Percentiles rank a stretch among this genome's conserved stretches.
phyloP scores from a whole-genome alignment of 2,888 invertebrate genomes.

The Autographa pulchrina region DNA sequence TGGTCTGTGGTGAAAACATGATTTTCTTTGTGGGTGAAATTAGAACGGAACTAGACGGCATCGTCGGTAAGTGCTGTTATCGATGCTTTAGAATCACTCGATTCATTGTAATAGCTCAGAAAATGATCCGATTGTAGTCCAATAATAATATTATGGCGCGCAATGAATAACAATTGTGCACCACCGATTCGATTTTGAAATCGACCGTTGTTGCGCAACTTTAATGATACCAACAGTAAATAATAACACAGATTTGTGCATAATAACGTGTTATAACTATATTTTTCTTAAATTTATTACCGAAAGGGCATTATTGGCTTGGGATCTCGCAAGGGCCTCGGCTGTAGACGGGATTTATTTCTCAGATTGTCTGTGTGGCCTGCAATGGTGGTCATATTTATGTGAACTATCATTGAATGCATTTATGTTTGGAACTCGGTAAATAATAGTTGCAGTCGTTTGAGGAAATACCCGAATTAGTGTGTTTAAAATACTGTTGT shows the following conservation, averaged over 20 bases:
- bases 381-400: constrained; percentile 23
- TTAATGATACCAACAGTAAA: constrained; percentile 48
- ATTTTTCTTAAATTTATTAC: constrained; percentile 58
- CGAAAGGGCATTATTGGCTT: constrained; percentile 47
- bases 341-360: constrained; percentile 35
- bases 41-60: constrained; percentile 53
- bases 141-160: constrained; percentile 65
- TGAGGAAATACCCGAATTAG: no score
- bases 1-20: constrained; percentile 54
- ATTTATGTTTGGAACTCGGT: background rate
- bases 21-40: constrained; percentile 61
- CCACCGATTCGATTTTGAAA: constrained; percentile 63
- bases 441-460: background rate
- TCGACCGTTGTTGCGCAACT: constrained; percentile 63
- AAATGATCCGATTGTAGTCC: constrained; percentile 65
- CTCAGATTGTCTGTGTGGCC: constrained; percentile 17
- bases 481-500: no score
- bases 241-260: constrained; percentile 56
- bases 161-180: constrained; percentile 69
- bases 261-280: constrained; percentile 50
- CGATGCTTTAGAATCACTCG: constrained; percentile 61
- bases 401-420: constrained; percentile 16
- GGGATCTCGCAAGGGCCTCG: constrained; percentile 36
- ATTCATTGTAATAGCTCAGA: constrained; percentile 67
- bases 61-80: constrained; percentile 60